Conservation (phyloP, 92 coral and sea anemone genomes). For the Galaxea fascicularis region DNA sequence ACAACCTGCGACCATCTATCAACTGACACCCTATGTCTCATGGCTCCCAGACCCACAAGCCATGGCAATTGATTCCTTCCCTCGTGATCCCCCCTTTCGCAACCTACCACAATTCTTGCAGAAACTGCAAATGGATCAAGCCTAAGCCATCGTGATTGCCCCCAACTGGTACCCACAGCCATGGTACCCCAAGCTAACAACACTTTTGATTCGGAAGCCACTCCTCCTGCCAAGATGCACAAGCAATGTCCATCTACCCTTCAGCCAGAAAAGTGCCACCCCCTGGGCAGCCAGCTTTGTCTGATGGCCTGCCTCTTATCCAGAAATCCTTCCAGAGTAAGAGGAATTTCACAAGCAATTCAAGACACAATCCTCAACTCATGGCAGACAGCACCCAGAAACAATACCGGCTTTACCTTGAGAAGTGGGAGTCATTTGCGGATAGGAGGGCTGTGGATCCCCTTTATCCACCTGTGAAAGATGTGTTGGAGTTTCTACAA, state of each 20-base stretch:
- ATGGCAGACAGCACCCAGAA: constrained; percentile 62
- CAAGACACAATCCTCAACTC: constrained; percentile 61
- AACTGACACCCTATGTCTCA: constrained; percentile 46
- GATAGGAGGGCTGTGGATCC: constrained; percentile 55
- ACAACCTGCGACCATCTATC: constrained; percentile 31
- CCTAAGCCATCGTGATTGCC: constrained; percentile 54
- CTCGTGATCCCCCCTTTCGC: constrained; percentile 54
- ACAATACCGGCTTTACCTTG: constrained; percentile 55
- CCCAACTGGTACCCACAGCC: constrained; percentile 70
- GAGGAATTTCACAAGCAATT: constrained; percentile 63
- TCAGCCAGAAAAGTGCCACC: constrained; percentile 48
- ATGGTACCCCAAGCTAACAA: constrained; percentile 71
- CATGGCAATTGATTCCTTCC: constrained; percentile 65
- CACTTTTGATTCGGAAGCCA: constrained; percentile 48
- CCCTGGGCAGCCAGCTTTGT: constrained; percentile 27
- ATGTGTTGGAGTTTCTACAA: constrained; percentile 38
- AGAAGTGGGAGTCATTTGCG: constrained; percentile 62
- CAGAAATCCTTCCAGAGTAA: constrained; percentile 48
- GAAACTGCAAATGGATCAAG: constrained; percentile 48
- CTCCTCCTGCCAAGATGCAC: constrained; percentile 41
- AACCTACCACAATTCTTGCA: constrained; percentile 44
- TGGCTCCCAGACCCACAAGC: constrained; percentile 66
- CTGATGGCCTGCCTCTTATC: constrained; percentile 60
- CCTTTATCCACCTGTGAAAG: constrained; percentile 52
- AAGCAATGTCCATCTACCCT: constrained; percentile 55